Evolutionary conservation across 2,113 vertebrate species (phyloP), one percentile per base, ranked within the genome.

Genomic region (Azemiops feae): DNA sequence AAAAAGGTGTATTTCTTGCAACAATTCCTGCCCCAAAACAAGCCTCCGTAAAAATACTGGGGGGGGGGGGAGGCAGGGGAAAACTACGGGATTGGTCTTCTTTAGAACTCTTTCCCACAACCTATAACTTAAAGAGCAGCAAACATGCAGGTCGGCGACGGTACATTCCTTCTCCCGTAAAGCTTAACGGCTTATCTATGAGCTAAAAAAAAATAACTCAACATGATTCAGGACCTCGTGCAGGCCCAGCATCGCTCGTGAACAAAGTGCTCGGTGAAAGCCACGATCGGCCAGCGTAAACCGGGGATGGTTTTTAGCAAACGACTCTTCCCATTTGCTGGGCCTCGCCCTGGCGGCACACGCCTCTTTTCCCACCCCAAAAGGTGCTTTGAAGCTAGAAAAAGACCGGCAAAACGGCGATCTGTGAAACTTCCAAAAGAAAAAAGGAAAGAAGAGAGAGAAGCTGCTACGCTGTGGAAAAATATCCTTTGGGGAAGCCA

Each of bases 221-320:
- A 6, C 1, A 1, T 20, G n/a, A 18, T 2, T 27, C 23, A 1
- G 43, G 30, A 27, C 9, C 4, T 69, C 1, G 7, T 6, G 4
- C 85, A 10, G n/a, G 45, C 43, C 25, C 2, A 2, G 43, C 27
- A n/a, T 47, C 20, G 3, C 50, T 10, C 1, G 52, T 3, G 86
- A 25, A 16, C 47, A 57, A 69, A 50, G 9, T 11, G 5, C 5
- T 39, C 6, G 5, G 23, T 34, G 27, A 54, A 50, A 91, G 22
- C 25, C 18, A 34, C 5, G 22, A 22, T 57, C 5, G 5, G 55
- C n/a, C 69, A 7, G 5, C 0, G 18, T 22, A 81, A 50, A 81
- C 74, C 0, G 34, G 34, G n/a, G 12, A 1, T 2, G 3, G 3
- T 34, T 39, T 34, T 81, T 4, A 7, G 6, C 34, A 22, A 34